Evolutionary conservation across 2,797 vertebrate genomes (phyloP), one percentile per base, ranked within the genome.

Genomic region (Florisuga fusca): DNA sequence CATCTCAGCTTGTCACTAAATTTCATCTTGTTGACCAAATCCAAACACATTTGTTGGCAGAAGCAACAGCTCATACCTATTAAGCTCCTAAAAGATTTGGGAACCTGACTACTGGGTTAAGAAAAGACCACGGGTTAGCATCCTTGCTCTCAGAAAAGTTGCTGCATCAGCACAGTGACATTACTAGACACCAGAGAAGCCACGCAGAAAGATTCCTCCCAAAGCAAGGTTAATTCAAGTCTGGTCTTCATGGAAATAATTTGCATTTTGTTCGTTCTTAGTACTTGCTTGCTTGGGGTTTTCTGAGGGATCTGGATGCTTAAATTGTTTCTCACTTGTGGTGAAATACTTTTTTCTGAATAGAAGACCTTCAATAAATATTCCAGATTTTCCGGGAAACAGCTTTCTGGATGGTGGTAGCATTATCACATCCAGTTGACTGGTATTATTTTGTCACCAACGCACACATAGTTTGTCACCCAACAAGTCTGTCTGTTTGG

Each of bases 321-420:
- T 29, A 58, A 14, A 22, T 31, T 67, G 31, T 84, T 87, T 83
- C 55, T 89, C 53, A 63, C 11, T 72, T 87, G 72, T 19, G 29
- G 50, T n/a, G 31, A 80, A 94, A 80, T 51, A 50, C 6, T 72
- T 66, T 36, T 36, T 85, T 87, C 74, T 80, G 38, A 90, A 68
- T 51, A 69, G 13, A 57, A 90, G 69, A 77, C 5, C 29, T 59
- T 68, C 59, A 90, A 48, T 50, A 84, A 92, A 72, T 84, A 55
- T 84, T 45, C 71, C 27, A 63, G 59, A 72, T 63, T 80, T 84
- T 84, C 75, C 27, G n/a, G 38, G 59, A 87, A 90, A 84, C 18
- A 50, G 8, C 22, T 59, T 80, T 78, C 55, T 74, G 61, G 48
- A 74, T 41, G 9, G 33, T 54, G 21, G 11, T 61, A 41, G 55